Evolutionary conservation across 2,113 vertebrate genomes (phyloP).

Genomic region (Craseonycteris thonglongyai): DNA sequence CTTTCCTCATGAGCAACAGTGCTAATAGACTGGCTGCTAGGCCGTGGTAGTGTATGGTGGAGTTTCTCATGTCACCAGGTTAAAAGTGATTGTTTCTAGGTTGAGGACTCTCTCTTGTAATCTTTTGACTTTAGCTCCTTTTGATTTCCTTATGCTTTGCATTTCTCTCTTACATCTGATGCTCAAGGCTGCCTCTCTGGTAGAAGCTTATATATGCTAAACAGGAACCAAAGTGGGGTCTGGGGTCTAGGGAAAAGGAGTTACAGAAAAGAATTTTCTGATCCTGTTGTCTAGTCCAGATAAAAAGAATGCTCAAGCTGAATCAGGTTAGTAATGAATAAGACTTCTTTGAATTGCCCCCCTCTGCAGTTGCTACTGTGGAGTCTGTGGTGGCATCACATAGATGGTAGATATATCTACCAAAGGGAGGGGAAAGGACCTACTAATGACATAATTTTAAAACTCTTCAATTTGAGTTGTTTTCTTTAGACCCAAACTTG

Average conservation of each 20-base stretch:
- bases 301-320: neutral
- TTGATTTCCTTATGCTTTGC: neutral
- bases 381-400: neutral
- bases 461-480: neutral
- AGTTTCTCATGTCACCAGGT: neutral
- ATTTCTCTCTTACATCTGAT: neutral
- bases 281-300: neutral
- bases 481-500: neutral
- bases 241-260: neutral
- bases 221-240: neutral
- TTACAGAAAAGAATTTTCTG: neutral
- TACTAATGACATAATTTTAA: neutral
- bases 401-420: neutral
- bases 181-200: neutral
- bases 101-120: neutral
- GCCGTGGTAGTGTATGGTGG: neutral
- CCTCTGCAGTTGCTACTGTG: neutral
- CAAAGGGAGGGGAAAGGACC: neutral
- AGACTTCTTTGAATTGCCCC: neutral
- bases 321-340: neutral
- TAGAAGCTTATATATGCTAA: neutral
- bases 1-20: neutral
- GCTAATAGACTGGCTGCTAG: neutral
- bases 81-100: neutral
- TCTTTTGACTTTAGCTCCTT: neutral